Conservation (phyloP, 92 coral and sea anemone species). For the Heliopora coerulea region DNA sequence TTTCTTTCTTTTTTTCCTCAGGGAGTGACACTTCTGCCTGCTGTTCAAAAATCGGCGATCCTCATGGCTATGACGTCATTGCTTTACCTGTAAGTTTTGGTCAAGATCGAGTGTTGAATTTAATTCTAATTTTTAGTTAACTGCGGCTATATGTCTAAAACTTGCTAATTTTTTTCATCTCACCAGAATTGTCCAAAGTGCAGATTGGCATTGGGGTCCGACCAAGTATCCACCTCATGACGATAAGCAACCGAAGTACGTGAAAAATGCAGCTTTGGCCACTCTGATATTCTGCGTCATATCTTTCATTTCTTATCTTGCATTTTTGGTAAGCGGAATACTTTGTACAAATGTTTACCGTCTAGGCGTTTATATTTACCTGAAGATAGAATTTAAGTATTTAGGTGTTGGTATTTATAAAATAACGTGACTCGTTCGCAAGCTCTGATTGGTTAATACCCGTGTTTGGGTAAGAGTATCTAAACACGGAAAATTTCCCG, state of each 20-base stretch:
- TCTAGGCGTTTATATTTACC: too few relatives aligned
- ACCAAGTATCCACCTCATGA: conserved; percentile 49
- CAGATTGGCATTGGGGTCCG: conserved; percentile 98
- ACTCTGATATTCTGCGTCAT: conserved; percentile 85
- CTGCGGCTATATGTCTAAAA: neutral
- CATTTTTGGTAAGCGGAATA: conserved; percentile 71
- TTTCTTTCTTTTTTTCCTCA: conserved; percentile 20
- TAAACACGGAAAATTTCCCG: too few relatives aligned
- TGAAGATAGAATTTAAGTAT: too few relatives aligned
- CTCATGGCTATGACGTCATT: conserved; percentile 82
- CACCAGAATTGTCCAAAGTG: conserved; percentile 94
- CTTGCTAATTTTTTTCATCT: neutral
- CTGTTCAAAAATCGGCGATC: conserved; percentile 78
- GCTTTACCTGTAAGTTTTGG: conserved; percentile 87
- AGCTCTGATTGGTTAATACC: too few relatives aligned
- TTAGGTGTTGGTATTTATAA: too few relatives aligned
- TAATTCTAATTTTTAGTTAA: too few relatives aligned
- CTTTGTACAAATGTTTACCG: neutral
- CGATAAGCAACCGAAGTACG: conserved; percentile 68
- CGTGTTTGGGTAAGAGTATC: too few relatives aligned
- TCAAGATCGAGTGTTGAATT: too few relatives aligned
- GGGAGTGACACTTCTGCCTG: conserved; percentile 92
- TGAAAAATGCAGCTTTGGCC: conserved; percentile 85
- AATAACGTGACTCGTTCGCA: too few relatives aligned
- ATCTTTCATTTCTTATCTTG: conserved; percentile 74